A percentile compares a stretch with the other conserved stretches of the same genome.
phyloP scores from a whole-genome alignment of 2,888 invertebrate genomes.

The Euspilapteryx auroguttella region DNA sequence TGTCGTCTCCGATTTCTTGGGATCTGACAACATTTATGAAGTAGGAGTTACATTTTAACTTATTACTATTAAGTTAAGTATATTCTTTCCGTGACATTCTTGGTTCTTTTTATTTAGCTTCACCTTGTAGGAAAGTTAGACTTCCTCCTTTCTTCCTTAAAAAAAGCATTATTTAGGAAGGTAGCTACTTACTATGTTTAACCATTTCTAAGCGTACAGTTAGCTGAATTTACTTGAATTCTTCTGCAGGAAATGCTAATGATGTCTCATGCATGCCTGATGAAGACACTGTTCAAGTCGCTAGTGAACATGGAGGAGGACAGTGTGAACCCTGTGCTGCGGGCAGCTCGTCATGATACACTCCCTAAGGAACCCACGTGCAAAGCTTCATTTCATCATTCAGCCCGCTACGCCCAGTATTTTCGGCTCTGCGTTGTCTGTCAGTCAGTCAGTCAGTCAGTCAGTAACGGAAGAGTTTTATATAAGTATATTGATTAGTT shows the following conservation, averaged over 20 bases:
- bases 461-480: too few species aligned
- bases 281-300: slow-evolving; percentile 18
- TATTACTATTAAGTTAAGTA: not conserved
- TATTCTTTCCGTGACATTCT: not conserved
- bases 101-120: too few species aligned
- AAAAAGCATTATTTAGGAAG: too few species aligned
- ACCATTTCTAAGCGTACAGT: too few species aligned
- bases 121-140: too few species aligned
- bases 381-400: too few species aligned
- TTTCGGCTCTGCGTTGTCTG: too few species aligned
- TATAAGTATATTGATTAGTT: too few species aligned
- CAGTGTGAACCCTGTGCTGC: slow-evolving; percentile 14
- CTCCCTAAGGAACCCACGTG: slow-evolving; percentile 34
- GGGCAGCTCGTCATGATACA: slow-evolving; percentile 37
- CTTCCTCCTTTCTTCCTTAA: too few species aligned
- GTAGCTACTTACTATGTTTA: too few species aligned
- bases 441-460: too few species aligned
- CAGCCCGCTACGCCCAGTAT: slow-evolving; percentile 31
- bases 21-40: slow-evolving; percentile 27
- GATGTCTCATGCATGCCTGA: slow-evolving; percentile 36
- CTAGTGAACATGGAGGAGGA: slow-evolving; percentile 14
- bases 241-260: slow-evolving; percentile 29
- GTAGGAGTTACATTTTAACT: slow-evolving; percentile 13
- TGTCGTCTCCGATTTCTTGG: slow-evolving; percentile 23
- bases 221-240: too few species aligned